A percentile compares a stretch with the other conserved stretches of the same genome.
These are phyloP conservation scores for Siniperca undulata DNA, from an alignment of 2,797 vertebrate genomes.

Conservation along the genomic window DNA sequence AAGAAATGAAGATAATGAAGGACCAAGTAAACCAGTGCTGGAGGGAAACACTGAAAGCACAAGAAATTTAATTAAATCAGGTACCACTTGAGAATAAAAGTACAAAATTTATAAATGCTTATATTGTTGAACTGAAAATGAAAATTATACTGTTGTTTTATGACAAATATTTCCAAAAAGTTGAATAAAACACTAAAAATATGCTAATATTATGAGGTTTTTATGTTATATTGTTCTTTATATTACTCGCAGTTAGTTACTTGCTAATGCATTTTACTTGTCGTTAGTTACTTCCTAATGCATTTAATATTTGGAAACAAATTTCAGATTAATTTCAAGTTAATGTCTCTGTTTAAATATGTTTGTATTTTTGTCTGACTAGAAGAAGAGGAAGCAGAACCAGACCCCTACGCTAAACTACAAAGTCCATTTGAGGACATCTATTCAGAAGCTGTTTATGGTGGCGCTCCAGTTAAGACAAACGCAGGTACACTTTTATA, in stretches of 20 bases:
- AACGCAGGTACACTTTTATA: constrained; percentile 59
- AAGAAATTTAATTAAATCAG: background rate
- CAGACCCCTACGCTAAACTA: constrained; percentile 65
- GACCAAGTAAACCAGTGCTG: background rate
- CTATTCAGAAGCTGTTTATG: constrained; percentile 58
- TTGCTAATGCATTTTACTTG: no score
- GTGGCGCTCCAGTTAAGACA: background rate
- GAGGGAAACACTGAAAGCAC: constrained; percentile 58
- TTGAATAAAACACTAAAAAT: background rate
- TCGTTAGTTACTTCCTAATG: background rate
- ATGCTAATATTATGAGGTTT: background rate
- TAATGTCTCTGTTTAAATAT: background rate
- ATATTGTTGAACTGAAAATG: background rate
- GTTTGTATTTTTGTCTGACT: constrained; percentile 40
- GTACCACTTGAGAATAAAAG: background rate
- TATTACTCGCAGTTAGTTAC: background rate
- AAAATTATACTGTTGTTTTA: background rate
- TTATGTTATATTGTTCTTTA: background rate
- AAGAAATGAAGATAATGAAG: background rate
- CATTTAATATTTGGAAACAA: background rate
- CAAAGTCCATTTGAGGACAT: constrained; percentile 66
- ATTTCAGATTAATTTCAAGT: background rate
- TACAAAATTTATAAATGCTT: background rate
- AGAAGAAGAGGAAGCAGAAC: constrained; percentile 69
- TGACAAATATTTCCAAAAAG: background rate